Evolutionary conservation across 2,797 vertebrate species (phyloP), one percentile per base, ranked within the genome.

Genomic region (Hyperoplus immaculatus): DNA sequence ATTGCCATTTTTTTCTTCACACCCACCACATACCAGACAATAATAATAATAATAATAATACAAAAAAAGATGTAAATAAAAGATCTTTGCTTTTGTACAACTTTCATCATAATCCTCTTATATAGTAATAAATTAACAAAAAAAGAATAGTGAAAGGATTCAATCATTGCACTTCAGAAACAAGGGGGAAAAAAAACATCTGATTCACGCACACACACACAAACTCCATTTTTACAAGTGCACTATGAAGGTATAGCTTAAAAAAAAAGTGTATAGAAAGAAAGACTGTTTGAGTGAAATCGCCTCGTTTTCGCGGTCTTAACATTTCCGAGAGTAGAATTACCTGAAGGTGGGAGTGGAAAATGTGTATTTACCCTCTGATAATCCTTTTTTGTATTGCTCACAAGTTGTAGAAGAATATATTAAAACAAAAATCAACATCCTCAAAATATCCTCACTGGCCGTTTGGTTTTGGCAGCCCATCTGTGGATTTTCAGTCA

Each of bases 301-400:
- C 61, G 77, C n/a, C 51, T 74, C 80, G 78, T 58, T 41, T 41
- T 81, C 60, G 65, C 72, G 79, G 65, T 63, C 68, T 15, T 55
- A 77, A 81, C 69, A 1, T 55, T 51, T 85, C 63, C 47, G 57
- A 84, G 80, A 88, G 79, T 72, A 83, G 86, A 82, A 84, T 90
- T 94, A 96, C 94, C 94, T 95, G 94, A 95, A 94, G 87, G 91
- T 93, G 90, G 92, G 83, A 93, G 87, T 91, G 90, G 75, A 85
- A 86, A 83, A 71, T 82, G 85, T 87, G 78, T 4, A 1, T 72
- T 46, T 78, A 78, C 75, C 73, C 83, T 87, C 86, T 69, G 79
- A 71, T 47, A 73, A 88, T 87, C 82, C 88, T 56, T 85, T 81
- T 78, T 75, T 82, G 92, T 96, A 96, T 96, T 96, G 95, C 95